Evolutionary conservation across 2,797 vertebrate species (phyloP), one percentile per base, ranked within the genome.

Genomic region (Cephalopachus bancanus): DNA sequence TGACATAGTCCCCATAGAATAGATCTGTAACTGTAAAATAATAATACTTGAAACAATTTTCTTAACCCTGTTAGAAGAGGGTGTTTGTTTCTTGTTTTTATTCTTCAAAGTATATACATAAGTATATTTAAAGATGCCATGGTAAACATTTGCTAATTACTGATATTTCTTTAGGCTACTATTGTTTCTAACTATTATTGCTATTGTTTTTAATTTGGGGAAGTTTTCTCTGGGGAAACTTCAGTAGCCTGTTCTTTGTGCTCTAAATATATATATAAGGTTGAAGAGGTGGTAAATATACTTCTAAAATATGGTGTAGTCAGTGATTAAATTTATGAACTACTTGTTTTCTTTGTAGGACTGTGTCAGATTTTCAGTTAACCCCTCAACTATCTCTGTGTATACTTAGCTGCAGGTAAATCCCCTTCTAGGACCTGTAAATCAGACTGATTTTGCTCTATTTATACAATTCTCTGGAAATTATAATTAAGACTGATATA

Each of bases 81-180:
- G 15, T 55, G 62, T 89, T 91, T 93, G 57, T 37, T 89, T 69
- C 93, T 91, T 85, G n/a, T 84, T 95, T 97, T 87, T 49, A 65
- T 94, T 89, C 79, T 92, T 91, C 44, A 95, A 22, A 53, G 59
- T 67, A 55, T 57, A 80, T 7, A 60, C 69, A n/a, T 90, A 81
- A 51, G 69, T 93, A 65, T 85, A 53, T 86, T 81, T 91, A 67
- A 89, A 64, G 67, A 55, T 75, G 72, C 64, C 10, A 28, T 83
- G 44, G 44, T 87, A 90, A 65, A 89, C 19, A 90, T 74, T 95
- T 86, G 28, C 75, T 89, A 62, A 44, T 86, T 92, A 78, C 22
- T 28, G 3, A 69, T 89, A 60, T 20, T 69, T 76, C 14, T 62
- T 80, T 17, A 91, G 28, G 24, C 15, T 92, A 49, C 30, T 84